Conservation (phyloP, 2,797 vertebrate species). For the Lithobates sylvaticus region DNA sequence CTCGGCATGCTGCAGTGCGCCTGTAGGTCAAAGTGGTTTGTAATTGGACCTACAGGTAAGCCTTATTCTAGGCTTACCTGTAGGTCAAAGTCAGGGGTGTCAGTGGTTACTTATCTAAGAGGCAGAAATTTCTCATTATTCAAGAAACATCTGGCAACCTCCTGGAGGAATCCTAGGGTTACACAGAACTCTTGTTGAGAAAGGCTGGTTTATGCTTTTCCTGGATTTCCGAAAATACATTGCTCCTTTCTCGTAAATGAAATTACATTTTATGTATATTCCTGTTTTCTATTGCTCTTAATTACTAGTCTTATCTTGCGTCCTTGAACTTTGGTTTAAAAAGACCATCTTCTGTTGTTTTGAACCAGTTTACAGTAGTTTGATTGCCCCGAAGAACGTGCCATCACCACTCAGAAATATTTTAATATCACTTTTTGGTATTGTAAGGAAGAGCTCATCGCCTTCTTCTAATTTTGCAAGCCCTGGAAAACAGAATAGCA, state of each 20-base stretch:
- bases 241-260: background rate
- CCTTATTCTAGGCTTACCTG: too few relatives aligned
- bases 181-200: too few relatives aligned
- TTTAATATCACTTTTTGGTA: constrained; percentile 84
- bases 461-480: constrained; percentile 91
- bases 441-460: constrained; percentile 91
- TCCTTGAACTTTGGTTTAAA: background rate
- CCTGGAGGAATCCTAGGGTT: too few relatives aligned
- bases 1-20: too few relatives aligned
- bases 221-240: background rate
- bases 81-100: too few relatives aligned
- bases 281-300: background rate
- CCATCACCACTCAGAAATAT: constrained; percentile 90
- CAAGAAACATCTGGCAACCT: too few relatives aligned
- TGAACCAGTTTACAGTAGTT: constrained; percentile 77
- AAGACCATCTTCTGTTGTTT: background rate
- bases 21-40: too few relatives aligned
- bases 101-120: too few relatives aligned
- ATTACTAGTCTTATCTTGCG: too few relatives aligned
- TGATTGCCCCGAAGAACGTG: constrained; percentile 93
- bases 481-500: constrained; percentile 74
- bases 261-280: background rate
- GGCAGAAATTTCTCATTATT: too few relatives aligned
- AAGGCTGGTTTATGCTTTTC: background rate
- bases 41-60: too few relatives aligned